Evolutionary conservation across 1,140 invertebrate species (phyloP), one percentile per base, ranked within the genome.

Genomic region (Philaenus spumarius): DNA sequence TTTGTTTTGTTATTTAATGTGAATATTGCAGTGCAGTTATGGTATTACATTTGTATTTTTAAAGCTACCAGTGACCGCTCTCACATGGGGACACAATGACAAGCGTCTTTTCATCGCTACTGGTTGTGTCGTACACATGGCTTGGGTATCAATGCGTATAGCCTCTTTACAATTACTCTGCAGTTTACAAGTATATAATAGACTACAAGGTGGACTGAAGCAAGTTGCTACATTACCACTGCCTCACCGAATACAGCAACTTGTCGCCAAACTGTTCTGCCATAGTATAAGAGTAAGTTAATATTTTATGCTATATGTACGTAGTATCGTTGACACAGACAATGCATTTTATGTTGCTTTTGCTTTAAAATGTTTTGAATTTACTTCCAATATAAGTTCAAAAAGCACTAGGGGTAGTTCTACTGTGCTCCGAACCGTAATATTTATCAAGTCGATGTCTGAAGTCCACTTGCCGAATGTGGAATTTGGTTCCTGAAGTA

Each of bases 41-140:
- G 9, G 2, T 37, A 35, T 2, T 47, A 7, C 45, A 40, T 35
- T 39, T 42, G 19, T 59, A 43, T 59, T 62, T 58, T n/a, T 30
- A 1, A 66, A 93, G 88, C 82, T 86, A 64, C 84, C 87, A 4
- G 88, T 97, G 35, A 92, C 91, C 34, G 92, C 94, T 4, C 76
- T 98, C 64, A 98, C 95, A 1, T 98, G 95, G 95, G 96, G 94
- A 26, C 95, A 98, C 76, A 95, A 96, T 72, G 96, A 97, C 68
- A 87, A 93, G 62, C 79, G 94, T 2, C 73, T 99, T 26, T 97
- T 98, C 71, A 81, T 98, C 24, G 93, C 94, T 12, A 94, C 93
- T 12, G 95, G 95, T 12, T 79, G 84, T 6, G 82, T 86, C 66
- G 84, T 90, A 64, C 93, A 96, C 71, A 91, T 95, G 46, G 94